Percentiles rank a stretch among this genome's conserved stretches.
phyloP scores from a whole-genome alignment of 2,888 invertebrate genomes.

The Drosophila tanythrix region DNA sequence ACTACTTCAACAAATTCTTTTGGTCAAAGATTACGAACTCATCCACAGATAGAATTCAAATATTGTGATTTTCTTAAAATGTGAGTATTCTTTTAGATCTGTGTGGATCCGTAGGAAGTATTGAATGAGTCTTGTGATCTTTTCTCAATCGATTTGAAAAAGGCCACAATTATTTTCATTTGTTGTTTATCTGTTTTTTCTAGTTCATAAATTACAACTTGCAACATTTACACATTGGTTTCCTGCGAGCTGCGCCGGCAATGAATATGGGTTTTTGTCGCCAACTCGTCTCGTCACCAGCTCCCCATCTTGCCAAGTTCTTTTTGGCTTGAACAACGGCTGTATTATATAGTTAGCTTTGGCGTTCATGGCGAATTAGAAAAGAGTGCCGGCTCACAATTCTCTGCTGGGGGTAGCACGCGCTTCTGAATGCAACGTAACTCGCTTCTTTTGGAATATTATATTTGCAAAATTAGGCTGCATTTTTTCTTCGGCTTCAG shows the following conservation, averaged over 20 bases:
- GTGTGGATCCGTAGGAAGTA: neutral
- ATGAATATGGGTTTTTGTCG: neutral
- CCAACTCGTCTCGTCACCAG: neutral
- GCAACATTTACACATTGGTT: neutral
- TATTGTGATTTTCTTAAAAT: no score
- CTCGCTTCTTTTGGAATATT: slow-evolving; percentile 66
- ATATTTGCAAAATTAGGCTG: slow-evolving; percentile 72
- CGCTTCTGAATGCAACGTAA: slow-evolving; percentile 28
- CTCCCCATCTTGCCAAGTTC: slow-evolving; percentile 16
- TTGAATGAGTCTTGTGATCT: neutral
- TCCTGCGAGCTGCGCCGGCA: neutral
- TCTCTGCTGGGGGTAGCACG: slow-evolving; percentile 14
- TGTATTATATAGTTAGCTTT: slow-evolving; percentile 29
- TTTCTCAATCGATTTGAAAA: neutral
- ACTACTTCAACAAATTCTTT: neutral
- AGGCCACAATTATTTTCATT: neutral
- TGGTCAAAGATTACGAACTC: neutral
- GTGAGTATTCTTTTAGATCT: neutral
- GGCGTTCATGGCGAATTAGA: slow-evolving; percentile 67
- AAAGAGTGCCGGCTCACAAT: slow-evolving; percentile 70
- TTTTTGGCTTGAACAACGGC: slow-evolving; percentile 20
- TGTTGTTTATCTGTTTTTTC: neutral
- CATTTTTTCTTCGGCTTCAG: slow-evolving; percentile 8
- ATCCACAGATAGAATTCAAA: neutral
- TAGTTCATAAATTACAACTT: neutral